A percentile compares a stretch with the other conserved stretches of the same genome.
These are phyloP conservation scores for Enteromius paludinosus DNA, from an alignment of 2,797 vertebrate species.

Conservation along the genomic window DNA sequence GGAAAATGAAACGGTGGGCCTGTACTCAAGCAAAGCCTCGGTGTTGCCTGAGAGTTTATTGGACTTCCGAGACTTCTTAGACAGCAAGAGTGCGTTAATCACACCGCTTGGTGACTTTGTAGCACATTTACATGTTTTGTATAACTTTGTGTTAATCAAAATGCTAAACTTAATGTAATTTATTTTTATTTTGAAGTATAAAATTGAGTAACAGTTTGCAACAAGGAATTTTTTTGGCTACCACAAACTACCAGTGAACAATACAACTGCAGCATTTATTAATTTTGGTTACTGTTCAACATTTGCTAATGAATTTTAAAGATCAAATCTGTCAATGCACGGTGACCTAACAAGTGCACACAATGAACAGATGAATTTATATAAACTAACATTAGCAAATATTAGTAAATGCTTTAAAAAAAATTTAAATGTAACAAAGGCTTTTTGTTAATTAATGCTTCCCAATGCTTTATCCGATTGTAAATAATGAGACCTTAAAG, in stretches of 20 bases:
- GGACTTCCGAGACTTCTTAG: slow-evolving; percentile 42
- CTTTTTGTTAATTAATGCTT: neutral
- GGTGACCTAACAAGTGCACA: neutral
- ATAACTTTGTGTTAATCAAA: neutral
- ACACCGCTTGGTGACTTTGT: neutral
- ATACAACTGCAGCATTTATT: neutral
- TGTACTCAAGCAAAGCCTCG: slow-evolving; percentile 55
- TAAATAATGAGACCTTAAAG: neutral
- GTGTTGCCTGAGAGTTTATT: slow-evolving; percentile 52
- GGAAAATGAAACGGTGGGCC: slow-evolving; percentile 39
- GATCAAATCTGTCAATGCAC: neutral
- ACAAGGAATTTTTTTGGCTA: neutral
- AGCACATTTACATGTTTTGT: neutral
- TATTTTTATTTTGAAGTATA: neutral
- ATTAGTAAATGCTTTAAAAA: neutral
- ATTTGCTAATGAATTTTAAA: neutral
- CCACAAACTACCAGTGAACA: neutral
- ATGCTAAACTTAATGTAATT: neutral
- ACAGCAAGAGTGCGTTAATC: neutral
- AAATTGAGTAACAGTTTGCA: neutral
- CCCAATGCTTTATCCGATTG: neutral
- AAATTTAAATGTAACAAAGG: neutral
- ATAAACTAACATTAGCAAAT: neutral
- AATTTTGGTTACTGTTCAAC: neutral
- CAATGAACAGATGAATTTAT: no score